These are phyloP conservation scores for Pteronura brasiliensis DNA, from an alignment of 2,113 vertebrate genomes.

Conservation along the genomic window DNA sequence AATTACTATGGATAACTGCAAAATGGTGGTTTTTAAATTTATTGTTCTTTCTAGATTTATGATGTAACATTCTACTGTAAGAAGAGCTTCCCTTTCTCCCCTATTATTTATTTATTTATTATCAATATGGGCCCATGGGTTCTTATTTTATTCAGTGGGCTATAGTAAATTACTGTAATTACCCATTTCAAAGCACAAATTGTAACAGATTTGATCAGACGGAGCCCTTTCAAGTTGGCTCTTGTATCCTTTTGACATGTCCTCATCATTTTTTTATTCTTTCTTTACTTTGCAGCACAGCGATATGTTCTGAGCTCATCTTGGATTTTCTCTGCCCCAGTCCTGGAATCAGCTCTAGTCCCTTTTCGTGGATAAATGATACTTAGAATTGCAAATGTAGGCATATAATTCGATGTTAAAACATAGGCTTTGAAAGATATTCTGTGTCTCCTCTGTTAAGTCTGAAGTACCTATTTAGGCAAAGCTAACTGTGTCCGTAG, in stretches of 20 bases:
- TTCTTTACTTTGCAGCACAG: not conserved
- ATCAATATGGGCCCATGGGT: not conserved
- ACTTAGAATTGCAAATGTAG: conserved; percentile 23
- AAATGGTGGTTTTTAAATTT: conserved; percentile 1
- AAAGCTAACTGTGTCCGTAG: not conserved
- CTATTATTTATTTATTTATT: not conserved
- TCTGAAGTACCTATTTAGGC: not conserved
- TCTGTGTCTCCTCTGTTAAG: not conserved
- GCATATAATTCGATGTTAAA: not conserved
- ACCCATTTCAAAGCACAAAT: conserved; percentile 7
- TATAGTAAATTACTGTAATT: not conserved
- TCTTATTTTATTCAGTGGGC: conserved; percentile 29
- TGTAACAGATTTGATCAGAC: not conserved
- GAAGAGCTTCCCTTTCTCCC: not conserved
- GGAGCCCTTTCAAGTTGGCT: not conserved
- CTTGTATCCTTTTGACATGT: not conserved
- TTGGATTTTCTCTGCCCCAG: not conserved
- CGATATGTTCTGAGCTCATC: not conserved
- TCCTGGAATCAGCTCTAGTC: not conserved
- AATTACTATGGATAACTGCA: not conserved
- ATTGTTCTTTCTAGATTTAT: not conserved
- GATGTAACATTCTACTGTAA: not conserved
- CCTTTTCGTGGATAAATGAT: not conserved
- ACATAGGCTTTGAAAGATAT: not conserved
- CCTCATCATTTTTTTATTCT: not conserved